These are phyloP conservation scores for Callyntrura guangdongensis DNA, from an alignment of 2,888 invertebrate species.

Conservation along the genomic window DNA sequence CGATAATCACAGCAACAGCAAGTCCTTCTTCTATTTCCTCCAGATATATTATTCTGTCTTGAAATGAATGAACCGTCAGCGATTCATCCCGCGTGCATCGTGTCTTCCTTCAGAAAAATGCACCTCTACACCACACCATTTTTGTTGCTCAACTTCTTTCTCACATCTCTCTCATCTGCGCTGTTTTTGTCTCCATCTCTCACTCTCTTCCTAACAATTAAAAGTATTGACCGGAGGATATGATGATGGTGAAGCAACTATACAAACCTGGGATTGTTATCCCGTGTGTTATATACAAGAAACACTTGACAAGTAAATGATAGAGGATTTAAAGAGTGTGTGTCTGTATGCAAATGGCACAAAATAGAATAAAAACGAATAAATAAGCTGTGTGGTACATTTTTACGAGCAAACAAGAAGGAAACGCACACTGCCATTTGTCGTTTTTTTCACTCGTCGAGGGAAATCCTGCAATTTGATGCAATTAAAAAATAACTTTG, in stretches of 20 bases:
- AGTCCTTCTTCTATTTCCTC: constrained; percentile 37
- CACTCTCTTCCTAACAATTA: constrained; percentile 33
- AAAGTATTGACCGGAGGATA: constrained; percentile 64
- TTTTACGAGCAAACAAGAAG: neutral
- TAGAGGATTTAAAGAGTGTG: neutral
- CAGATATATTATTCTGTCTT: constrained; percentile 53
- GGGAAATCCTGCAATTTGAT: constrained; percentile 55
- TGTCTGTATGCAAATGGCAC: neutral
- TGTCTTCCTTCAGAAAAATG: constrained; percentile 32
- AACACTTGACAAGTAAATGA: constrained; percentile 26
- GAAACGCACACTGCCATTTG: neutral
- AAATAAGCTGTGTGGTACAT: neutral
- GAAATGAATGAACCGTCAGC: constrained; percentile 52
- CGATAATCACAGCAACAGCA: neutral
- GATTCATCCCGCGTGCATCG: constrained; percentile 33
- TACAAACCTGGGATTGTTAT: neutral
- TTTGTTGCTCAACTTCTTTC: constrained; percentile 6
- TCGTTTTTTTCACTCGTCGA: neutral
- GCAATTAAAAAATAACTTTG: constrained; percentile 60
- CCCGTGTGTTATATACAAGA: neutral
- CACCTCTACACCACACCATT: neutral
- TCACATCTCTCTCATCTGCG: constrained; percentile 25
- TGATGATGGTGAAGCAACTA: constrained; percentile 20
- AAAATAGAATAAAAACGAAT: neutral
- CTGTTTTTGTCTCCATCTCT: constrained; percentile 25